These are phyloP conservation scores for Tetragonula clypearis DNA, from an alignment of 1,140 invertebrate species.

Conservation along the genomic window DNA sequence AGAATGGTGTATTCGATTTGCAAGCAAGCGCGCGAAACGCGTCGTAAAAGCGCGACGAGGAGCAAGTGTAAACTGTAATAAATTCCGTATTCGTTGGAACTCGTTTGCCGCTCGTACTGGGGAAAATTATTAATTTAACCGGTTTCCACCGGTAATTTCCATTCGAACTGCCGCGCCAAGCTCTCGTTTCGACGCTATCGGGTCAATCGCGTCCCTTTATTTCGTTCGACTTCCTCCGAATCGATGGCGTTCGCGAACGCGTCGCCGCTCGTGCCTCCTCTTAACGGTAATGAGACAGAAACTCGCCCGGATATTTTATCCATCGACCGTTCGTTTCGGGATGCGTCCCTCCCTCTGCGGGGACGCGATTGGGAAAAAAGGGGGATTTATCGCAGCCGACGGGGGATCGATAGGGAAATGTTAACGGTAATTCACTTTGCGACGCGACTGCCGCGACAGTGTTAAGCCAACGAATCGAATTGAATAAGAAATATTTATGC, in stretches of 20 bases:
- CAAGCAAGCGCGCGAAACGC: too few species aligned
- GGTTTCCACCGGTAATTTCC: slow-evolving; percentile 19
- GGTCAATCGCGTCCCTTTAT: slow-evolving; percentile 39
- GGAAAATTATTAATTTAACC: slow-evolving; percentile 50
- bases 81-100: slow-evolving; percentile 12
- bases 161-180: slow-evolving; percentile 3
- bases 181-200: background rate
- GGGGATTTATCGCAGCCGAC: slow-evolving; percentile 24
- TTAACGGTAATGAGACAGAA: slow-evolving; percentile 59
- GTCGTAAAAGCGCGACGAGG: slow-evolving; percentile 29
- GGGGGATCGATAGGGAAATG: slow-evolving; percentile 34
- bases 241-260: background rate
- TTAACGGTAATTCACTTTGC: slow-evolving; percentile 27
- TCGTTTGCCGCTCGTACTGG: background rate
- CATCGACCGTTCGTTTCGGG: background rate
- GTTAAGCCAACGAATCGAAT: background rate
- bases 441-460: background rate
- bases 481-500: slow-evolving; percentile 8
- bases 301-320: slow-evolving; percentile 29
- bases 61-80: too few species aligned
- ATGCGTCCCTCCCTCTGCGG: background rate
- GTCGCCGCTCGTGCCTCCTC: background rate
- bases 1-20: background rate
- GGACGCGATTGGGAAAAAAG: background rate
- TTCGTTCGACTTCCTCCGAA: slow-evolving; percentile 12